phyloP scores from a whole-genome alignment of 2,797 vertebrate species.

The Channa striata region DNA sequence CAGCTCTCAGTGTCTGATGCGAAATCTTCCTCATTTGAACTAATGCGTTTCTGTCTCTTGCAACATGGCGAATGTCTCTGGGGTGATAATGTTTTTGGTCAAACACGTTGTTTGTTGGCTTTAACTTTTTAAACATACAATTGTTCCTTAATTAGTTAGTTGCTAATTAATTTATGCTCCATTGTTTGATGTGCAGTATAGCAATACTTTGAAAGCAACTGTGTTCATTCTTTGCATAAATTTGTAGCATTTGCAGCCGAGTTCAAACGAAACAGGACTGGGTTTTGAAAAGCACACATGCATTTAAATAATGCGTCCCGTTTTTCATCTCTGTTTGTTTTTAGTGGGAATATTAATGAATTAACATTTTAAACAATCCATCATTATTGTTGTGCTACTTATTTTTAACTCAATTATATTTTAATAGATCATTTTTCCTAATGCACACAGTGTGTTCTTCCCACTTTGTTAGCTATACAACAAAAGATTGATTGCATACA shows the following conservation, averaged over 20 bases:
- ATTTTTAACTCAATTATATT: constrained; percentile 88
- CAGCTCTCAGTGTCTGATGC: constrained; percentile 9
- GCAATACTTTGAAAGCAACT: constrained; percentile 84
- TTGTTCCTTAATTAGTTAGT: constrained; percentile 85
- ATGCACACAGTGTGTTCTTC: constrained; percentile 73
- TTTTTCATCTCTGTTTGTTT: constrained; percentile 84
- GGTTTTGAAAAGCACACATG: constrained; percentile 75
- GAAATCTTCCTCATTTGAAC: constrained; percentile 49
- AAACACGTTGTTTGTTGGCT: constrained; percentile 79
- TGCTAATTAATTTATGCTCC: constrained; percentile 82
- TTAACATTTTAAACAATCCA: constrained; percentile 87
- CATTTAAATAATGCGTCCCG: constrained; percentile 86
- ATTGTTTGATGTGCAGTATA: constrained; percentile 82
- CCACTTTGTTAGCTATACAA: constrained; percentile 85
- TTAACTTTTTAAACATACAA: constrained; percentile 87
- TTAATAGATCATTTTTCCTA: constrained; percentile 87
- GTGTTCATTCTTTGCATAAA: constrained; percentile 77
- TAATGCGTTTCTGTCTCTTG: constrained; percentile 61
- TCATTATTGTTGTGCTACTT: constrained; percentile 81
- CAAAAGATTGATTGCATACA: constrained; percentile 85
- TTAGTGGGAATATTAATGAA: constrained; percentile 82
- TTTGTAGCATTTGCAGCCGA: constrained; percentile 78
- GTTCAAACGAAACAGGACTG: constrained; percentile 85
- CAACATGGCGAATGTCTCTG: constrained; percentile 59
- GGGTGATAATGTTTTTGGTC: constrained; percentile 79